Percentiles rank a stretch among this genome's conserved stretches.
Conservation (phyloP, 2,113 vertebrate species). For the Myotis lucifugus region DNA sequence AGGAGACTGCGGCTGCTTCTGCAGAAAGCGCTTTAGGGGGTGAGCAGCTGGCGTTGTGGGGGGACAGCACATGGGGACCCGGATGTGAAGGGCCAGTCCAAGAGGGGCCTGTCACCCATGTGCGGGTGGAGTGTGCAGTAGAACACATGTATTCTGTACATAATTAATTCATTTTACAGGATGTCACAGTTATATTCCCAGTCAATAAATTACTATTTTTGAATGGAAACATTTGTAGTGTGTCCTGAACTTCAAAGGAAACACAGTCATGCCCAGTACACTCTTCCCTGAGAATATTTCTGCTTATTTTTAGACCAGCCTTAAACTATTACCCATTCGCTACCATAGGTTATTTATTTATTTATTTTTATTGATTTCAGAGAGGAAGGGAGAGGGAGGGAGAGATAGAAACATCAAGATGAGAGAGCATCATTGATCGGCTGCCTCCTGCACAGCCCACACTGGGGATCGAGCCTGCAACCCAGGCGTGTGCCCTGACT, state of each 20-base stretch:
- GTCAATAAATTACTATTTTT: conserved; percentile 71
- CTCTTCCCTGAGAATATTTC: background rate
- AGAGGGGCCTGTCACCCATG: background rate
- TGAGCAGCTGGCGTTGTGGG: accelerated
- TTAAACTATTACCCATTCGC: conserved; percentile 15
- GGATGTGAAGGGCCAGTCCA: background rate
- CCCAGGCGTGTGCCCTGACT: no score
- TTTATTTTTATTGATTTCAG: no score
- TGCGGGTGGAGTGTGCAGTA: conserved; percentile 25
- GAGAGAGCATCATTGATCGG: no score
- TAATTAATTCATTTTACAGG: conserved; percentile 41
- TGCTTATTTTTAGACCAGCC: conserved; percentile 14
- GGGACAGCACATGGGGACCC: background rate
- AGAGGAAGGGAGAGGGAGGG: no score
- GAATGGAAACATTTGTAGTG: conserved; percentile 17
- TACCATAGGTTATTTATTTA: no score
- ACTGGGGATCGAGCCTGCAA: no score
- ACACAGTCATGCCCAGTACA: background rate
- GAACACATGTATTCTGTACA: conserved; percentile 47
- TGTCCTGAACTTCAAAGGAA: conserved; percentile 6
- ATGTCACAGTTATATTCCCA: background rate
- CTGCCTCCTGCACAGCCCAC: no score
- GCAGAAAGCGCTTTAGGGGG: conserved; percentile 68
- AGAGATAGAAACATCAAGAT: no score
- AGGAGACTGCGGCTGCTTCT: conserved; percentile 85